Base-by-base conservation (phyloP, 2,888 invertebrate genomes). In the Drosophila tanythrix region DNA sequence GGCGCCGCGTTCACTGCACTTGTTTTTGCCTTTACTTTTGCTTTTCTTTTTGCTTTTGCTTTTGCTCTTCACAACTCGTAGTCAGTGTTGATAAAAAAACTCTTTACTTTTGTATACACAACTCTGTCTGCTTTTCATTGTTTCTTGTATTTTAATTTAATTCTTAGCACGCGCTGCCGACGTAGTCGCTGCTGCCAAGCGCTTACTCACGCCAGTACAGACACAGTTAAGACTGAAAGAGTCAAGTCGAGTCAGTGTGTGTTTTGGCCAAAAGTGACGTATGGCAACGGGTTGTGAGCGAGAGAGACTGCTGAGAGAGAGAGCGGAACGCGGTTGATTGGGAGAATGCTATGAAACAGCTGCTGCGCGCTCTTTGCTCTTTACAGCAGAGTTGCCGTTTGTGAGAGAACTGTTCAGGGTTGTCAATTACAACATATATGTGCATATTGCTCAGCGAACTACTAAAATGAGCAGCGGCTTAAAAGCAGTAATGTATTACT, bases 251-350 rank as follows among this genome's bases (percentile, higher is more conserved):
- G 25, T 71, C 36, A 59, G 77, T 67, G 63, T 67, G 65, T 80
- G 81, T 84, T 80, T 83, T 87, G 87, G 82, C 85, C 89, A 87
- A 87, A 79, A 81, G 84, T 81, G 87, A 74, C 73, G 82, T 70
- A 80, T 80, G 78, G 70, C 76, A 77, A 79, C 81, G 78, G 70
- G 74, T 78, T 70, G 66, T 21, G 43, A 50, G 76, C 60, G 63
- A 68, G 48, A 61, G 58, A 25, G 48, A 21, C 52, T 21, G 43
- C n/a, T 56, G 43, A 48, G 21, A 38, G 8, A 35, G 40, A 21
- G 21, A 21, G 21, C 46, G 21, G 21, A 46, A 21, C 7, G 25
- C 43, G 15, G 15, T 46, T 46, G 38, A 53, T 46, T 5, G 31
- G 59, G 46, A 69, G 79, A 65, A 67, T 15, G 15, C 29, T 8